Evolutionary conservation across 2,888 invertebrate genomes (phyloP).

Genomic region (Buathra laborator): DNA sequence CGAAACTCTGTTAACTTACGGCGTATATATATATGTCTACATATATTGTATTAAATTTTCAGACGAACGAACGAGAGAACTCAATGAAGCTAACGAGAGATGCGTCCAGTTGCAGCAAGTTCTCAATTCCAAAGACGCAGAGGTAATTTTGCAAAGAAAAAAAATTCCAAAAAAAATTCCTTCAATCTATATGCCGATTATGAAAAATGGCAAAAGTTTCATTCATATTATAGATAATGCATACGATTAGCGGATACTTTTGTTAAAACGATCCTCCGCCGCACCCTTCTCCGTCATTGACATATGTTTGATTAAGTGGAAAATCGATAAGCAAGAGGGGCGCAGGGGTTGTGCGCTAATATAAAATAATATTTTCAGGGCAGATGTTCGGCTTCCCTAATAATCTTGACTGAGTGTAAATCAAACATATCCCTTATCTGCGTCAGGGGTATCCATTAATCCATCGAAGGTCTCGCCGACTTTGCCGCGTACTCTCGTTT

Average conservation of each 20-base stretch:
- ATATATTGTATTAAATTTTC: slow-evolving; percentile 28
- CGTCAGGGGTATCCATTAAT: slow-evolving; percentile 63
- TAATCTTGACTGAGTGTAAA: slow-evolving; percentile 81
- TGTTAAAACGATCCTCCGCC: background rate
- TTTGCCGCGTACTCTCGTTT: slow-evolving; percentile 3
- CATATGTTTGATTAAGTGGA: slow-evolving; percentile 71
- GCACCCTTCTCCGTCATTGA: background rate
- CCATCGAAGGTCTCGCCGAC: slow-evolving; percentile 36
- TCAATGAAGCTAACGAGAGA: slow-evolving; percentile 81
- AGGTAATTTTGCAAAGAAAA: slow-evolving; percentile 74
- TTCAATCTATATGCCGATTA: background rate
- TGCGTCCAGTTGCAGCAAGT: slow-evolving; percentile 82
- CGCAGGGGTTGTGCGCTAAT: slow-evolving; percentile 71
- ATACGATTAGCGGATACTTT: slow-evolving; percentile 5
- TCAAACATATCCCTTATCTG: slow-evolving; percentile 81
- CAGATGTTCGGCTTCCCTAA: slow-evolving; percentile 82
- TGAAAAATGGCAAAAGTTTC: background rate
- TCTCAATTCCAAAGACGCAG: slow-evolving; percentile 82
- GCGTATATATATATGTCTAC: too few relatives aligned
- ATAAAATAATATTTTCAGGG: slow-evolving; percentile 77
- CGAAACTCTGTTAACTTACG: background rate
- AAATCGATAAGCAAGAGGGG: slow-evolving; percentile 71
- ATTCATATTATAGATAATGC: slow-evolving; percentile 19
- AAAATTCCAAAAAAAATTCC: background rate
- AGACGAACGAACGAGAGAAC: slow-evolving; percentile 80